These are phyloP conservation scores for Siphlonurus alternatus DNA, from an alignment of 2,888 invertebrate genomes.

Conservation along the genomic window DNA sequence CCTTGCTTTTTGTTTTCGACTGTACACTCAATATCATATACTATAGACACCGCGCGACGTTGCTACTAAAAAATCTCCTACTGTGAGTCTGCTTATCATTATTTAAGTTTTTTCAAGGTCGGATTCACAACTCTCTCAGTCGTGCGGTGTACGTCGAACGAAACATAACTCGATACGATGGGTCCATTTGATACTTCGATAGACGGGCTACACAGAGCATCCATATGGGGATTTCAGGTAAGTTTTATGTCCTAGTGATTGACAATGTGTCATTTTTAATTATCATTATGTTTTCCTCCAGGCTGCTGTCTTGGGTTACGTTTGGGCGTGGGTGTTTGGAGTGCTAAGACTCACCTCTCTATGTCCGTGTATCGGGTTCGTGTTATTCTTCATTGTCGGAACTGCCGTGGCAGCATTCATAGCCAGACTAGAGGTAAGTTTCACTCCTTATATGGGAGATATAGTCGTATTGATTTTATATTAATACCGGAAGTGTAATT, in stretches of 20 bases:
- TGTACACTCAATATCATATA: no score
- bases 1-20: no score
- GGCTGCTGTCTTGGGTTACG: background rate
- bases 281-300: background rate
- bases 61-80: no score
- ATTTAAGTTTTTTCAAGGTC: no score
- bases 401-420: background rate
- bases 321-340: background rate
- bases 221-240: constrained; percentile 2
- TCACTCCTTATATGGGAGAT: no score
- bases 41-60: no score
- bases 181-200: background rate
- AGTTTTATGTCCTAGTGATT: background rate
- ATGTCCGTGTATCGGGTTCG: background rate
- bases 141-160: no score
- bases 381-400: background rate
- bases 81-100: no score
- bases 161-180: background rate
- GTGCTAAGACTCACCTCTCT: background rate
- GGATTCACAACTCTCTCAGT: no score
- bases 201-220: background rate
- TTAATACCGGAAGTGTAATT: no score
- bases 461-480: no score
- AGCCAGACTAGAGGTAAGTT: background rate
- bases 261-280: background rate